A percentile compares a stretch with the other conserved stretches of the same genome.
Evolutionary conservation across 1,140 invertebrate genomes (phyloP).

Genomic region (Pseudomyrmex cubaensis): DNA sequence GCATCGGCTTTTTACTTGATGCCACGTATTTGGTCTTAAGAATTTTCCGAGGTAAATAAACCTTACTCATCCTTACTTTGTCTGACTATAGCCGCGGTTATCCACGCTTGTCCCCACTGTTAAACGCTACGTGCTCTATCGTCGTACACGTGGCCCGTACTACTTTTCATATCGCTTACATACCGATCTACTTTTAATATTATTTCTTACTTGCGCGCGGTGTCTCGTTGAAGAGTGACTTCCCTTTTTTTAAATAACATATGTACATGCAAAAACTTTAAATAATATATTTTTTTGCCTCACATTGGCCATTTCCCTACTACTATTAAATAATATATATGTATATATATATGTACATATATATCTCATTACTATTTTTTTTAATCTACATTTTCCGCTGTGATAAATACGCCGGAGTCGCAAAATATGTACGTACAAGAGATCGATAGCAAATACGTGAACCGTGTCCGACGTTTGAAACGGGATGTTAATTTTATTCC

Average conservation of each 20-base stretch:
- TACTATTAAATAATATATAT: too few relatives aligned
- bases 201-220: constrained; percentile 8
- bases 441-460: too few relatives aligned
- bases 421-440: too few relatives aligned
- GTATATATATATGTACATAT: too few relatives aligned
- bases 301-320: too few relatives aligned
- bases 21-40: not conserved
- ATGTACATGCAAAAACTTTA: too few relatives aligned
- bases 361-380: too few relatives aligned
- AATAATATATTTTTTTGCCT: too few relatives aligned
- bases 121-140: constrained; percentile 21
- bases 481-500: too few relatives aligned
- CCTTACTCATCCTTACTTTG: constrained; percentile 22
- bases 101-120: constrained; percentile 3
- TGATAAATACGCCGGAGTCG: too few relatives aligned
- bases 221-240: not conserved
- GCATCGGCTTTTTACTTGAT: not conserved
- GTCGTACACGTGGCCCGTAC: constrained; percentile 47
- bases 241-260: not conserved
- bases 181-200: constrained; percentile 50
- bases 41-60: constrained; percentile 29
- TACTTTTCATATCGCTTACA: constrained; percentile 25
- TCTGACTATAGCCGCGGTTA: constrained; percentile 4
- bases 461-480: too few relatives aligned
- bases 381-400: too few relatives aligned